Base-by-base conservation (phyloP, 2,888 invertebrate species). In the Leptopilina myrica region DNA sequence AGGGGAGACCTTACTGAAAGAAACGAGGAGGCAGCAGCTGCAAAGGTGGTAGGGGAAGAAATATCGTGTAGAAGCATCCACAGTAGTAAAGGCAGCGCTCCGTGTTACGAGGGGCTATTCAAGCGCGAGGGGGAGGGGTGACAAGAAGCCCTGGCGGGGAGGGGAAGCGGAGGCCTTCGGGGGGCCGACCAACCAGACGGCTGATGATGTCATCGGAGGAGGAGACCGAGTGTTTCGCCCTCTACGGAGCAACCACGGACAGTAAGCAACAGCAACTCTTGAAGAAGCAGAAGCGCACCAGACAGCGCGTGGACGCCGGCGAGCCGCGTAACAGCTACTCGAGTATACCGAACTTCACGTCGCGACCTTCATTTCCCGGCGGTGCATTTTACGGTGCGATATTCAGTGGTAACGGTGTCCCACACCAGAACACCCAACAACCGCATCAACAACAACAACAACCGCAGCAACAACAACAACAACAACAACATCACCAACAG, bases 181-280 rank as follows among this genome's bases (percentile, higher is more conserved):
- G 94, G 95, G 95, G 94, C 93, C 94, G 94, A 93, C 92, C 92
- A 92, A 92, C 91, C 92, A 92, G 92, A 94, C 95, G 94, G 96
- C 96, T 94, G 95, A 96, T 97, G 96, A 97, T 97, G 97, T 97
- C 97, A 97, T 97, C 97, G 96, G 97, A 97, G 96, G 97, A 97
- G 96, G 97, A 97, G 96, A 96, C 96, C 95, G 96, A 96, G 94
- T 95, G 95, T 95, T 96, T 96, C 95, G 96, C 96, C 95, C 96
- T 97, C 96, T 97, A 96, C 95, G 96, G 96, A 95, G 96, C 92
- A 92, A 90, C 91, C 91, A 92, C 92, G 92, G 92, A 93, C 92
- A 92, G 92, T 93, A 88, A 93, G 93, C 87, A 93, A 93, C 89
- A 92, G 94, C 92, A 91, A 91, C 95, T 96, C 94, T 95, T 96